A percentile compares a stretch with the other conserved stretches of the same genome.
Conservation (phyloP, 1,140 invertebrate species). For the Drosophila sucinea region DNA sequence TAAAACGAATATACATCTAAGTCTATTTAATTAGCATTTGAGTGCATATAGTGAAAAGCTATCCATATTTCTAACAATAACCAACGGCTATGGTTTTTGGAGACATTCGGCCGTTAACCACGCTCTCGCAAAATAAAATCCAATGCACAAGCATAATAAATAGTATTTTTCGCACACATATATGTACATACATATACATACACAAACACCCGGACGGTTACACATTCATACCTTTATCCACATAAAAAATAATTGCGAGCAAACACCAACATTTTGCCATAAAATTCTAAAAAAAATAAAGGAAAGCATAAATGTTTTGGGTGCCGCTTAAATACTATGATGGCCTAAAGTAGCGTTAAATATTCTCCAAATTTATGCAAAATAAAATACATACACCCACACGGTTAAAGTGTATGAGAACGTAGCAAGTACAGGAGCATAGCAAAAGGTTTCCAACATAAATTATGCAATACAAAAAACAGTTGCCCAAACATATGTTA, state of each 20-base stretch:
- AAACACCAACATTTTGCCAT: constrained; percentile 45
- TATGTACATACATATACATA: constrained; percentile 2
- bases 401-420: constrained; percentile 1
- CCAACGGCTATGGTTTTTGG: not conserved
- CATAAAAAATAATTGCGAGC: not conserved
- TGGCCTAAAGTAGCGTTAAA: constrained; percentile 40
- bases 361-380: constrained; percentile 56
- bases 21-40: too few species aligned
- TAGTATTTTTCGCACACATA: constrained; percentile 45
- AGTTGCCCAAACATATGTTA: constrained; percentile 39
- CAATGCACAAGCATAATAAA: constrained; percentile 56
- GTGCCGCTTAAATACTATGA: constrained; percentile 22
- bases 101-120: not conserved
- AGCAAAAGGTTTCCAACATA: constrained; percentile 28
- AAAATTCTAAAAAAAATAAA: constrained; percentile 39
- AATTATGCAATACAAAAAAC: constrained; percentile 55
- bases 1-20: too few species aligned
- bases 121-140: constrained; percentile 30
- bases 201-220: constrained; percentile 16
- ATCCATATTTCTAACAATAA: not conserved
- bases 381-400: constrained; percentile 26
- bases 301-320: constrained; percentile 59
- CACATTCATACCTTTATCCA: not conserved
- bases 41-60: too few species aligned
- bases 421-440: constrained; percentile 22